Conservation (phyloP, 2,888 invertebrate genomes). For the Drosophila aldrichi region DNA sequence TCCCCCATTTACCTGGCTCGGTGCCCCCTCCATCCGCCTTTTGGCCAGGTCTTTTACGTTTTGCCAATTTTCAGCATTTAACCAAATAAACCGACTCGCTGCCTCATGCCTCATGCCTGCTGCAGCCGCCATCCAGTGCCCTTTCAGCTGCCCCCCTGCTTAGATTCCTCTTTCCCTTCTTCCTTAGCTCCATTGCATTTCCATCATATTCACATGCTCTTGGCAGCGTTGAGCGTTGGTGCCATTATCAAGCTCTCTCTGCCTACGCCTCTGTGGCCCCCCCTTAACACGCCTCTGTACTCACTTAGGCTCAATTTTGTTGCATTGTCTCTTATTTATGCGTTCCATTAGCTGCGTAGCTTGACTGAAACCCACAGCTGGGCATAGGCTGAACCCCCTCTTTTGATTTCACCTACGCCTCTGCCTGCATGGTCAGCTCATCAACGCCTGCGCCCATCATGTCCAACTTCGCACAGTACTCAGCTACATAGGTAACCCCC, state of each 20-base stretch:
- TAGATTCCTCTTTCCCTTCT: not conserved
- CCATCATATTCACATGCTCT: conserved; percentile 52
- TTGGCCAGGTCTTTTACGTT: conserved; percentile 46
- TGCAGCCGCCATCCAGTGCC: not conserved
- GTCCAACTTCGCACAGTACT: conserved; percentile 36
- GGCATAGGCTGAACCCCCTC: not conserved
- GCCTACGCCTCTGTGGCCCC: not conserved
- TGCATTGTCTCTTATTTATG: conserved; percentile 41
- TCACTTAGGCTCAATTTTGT: conserved; percentile 45
- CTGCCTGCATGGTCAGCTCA: conserved; percentile 15
- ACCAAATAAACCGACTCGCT: conserved; percentile 69
- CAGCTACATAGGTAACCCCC: too few species aligned
- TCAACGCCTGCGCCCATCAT: conserved; percentile 23
- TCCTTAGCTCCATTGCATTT: conserved; percentile 22
- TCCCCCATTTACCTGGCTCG: conserved; percentile 3
- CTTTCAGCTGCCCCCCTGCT: conserved; percentile 6
- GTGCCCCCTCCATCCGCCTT: not conserved
- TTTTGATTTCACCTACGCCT: conserved; percentile 1
- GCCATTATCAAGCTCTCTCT: conserved; percentile 49
- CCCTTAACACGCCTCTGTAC: not conserved
- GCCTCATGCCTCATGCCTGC: not conserved
- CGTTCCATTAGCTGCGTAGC: conserved; percentile 32
- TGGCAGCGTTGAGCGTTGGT: conserved; percentile 33
- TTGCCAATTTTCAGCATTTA: conserved; percentile 78
- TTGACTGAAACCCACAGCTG: conserved; percentile 41